Conservation (phyloP, 2,888 invertebrate genomes). For the Nowickia ferox region DNA sequence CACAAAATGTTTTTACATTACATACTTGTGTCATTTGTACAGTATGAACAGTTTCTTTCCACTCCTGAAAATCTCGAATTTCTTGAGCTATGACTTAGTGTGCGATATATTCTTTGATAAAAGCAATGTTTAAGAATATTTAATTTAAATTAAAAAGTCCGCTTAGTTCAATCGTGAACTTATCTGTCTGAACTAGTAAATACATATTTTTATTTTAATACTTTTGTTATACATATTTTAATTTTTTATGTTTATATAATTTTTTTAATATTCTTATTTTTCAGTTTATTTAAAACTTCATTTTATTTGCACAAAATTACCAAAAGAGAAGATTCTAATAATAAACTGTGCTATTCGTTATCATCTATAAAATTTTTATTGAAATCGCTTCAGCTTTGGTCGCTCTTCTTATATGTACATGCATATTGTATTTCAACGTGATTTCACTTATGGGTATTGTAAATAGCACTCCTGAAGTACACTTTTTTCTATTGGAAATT, state of each 20-base stretch:
- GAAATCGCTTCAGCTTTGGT: conserved; percentile 21
- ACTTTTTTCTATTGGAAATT: too few species aligned
- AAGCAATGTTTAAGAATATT: too few species aligned
- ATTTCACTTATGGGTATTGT: too few species aligned
- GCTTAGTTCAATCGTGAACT: too few species aligned
- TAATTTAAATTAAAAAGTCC: too few species aligned
- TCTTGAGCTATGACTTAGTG: too few species aligned
- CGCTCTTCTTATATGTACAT: neutral
- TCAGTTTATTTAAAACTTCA: conserved; percentile 13
- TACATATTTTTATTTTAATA: neutral
- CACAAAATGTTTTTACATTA: too few species aligned
- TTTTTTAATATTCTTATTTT: conserved; percentile 6
- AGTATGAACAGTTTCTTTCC: too few species aligned
- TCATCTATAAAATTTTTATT: conserved; percentile 16
- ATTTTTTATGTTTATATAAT: neutral
- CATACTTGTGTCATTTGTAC: too few species aligned
- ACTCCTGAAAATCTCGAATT: too few species aligned
- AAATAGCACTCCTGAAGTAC: too few species aligned
- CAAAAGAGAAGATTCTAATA: neutral
- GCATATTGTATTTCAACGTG: neutral
- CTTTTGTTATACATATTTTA: neutral
- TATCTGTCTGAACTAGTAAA: neutral
- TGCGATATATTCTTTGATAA: too few species aligned
- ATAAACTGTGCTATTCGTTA: conserved; percentile 16
- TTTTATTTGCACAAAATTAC: conserved; percentile 9